Conservation (phyloP, 2,888 invertebrate species). For the Macroteleia sp. region DNA sequence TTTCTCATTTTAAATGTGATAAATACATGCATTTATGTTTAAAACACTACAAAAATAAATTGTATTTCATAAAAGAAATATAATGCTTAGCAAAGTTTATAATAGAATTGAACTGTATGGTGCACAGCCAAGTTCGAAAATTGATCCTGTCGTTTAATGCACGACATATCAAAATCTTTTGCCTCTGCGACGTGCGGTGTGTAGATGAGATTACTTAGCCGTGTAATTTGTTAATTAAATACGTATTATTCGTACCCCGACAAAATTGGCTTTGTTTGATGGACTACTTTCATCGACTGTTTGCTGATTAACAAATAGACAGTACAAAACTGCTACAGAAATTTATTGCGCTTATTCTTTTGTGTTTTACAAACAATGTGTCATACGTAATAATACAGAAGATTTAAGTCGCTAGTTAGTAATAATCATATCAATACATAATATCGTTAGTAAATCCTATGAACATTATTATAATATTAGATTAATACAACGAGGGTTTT, state of each 20-base stretch:
- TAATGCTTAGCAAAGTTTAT: slow-evolving; percentile 39
- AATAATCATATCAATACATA: too few species aligned
- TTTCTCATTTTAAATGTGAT: too few species aligned
- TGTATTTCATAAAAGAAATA: slow-evolving; percentile 31
- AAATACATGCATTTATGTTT: too few species aligned
- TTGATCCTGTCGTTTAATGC: slow-evolving; percentile 37
- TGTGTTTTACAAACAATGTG: too few species aligned
- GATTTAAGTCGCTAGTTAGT: too few species aligned
- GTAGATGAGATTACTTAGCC: slow-evolving; percentile 21
- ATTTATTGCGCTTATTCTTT: too few species aligned
- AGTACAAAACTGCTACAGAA: too few species aligned
- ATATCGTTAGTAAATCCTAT: too few species aligned
- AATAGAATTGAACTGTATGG: slow-evolving; percentile 22
- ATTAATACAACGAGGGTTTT: too few species aligned
- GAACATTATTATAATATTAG: too few species aligned
- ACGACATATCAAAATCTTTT: slow-evolving; percentile 41
- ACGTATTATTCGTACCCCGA: neutral
- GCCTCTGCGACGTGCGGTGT: neutral
- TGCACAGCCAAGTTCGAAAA: slow-evolving; percentile 19
- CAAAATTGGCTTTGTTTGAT: neutral
- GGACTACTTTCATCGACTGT: neutral
- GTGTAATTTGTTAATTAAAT: slow-evolving; percentile 40
- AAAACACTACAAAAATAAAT: too few species aligned
- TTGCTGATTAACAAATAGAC: neutral
- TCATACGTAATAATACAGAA: too few species aligned